Conservation (phyloP, 1,140 invertebrate genomes). For the Acyrthosiphon pisum region DNA sequence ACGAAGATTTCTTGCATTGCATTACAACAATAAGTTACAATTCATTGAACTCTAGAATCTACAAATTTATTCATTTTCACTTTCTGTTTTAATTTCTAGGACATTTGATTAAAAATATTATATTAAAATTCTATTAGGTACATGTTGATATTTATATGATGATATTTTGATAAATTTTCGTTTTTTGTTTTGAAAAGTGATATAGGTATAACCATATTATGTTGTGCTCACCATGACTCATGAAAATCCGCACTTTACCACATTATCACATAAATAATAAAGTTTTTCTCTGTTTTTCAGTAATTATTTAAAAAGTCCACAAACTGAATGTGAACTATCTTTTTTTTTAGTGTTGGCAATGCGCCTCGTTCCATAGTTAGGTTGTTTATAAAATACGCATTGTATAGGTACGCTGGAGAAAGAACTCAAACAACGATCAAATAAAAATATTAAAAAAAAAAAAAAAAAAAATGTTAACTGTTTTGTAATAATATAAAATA, state of each 20-base stretch:
- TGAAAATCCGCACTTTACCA: not conserved
- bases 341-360: not conserved
- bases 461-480: not conserved
- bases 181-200: not conserved
- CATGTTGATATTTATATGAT: not conserved
- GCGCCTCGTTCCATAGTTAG: not conserved
- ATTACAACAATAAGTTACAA: conserved; percentile 24
- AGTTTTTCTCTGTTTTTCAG: not conserved
- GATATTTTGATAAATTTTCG: too few relatives aligned
- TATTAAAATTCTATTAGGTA: not conserved
- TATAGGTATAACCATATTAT: not conserved
- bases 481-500: not conserved
- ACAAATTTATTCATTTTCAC: not conserved
- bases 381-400: not conserved
- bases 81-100: not conserved
- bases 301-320: not conserved
- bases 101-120: not conserved
- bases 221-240: not conserved
- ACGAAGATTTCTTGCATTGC: not conserved
- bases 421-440: not conserved
- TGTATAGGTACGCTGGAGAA: not conserved
- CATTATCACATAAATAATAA: not conserved
- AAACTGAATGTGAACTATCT: not conserved
- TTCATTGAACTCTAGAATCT: not conserved
- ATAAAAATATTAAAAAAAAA: not conserved